These are phyloP conservation scores for Chymomyza caudatula DNA, from an alignment of 2,888 invertebrate species.

Conservation along the genomic window DNA sequence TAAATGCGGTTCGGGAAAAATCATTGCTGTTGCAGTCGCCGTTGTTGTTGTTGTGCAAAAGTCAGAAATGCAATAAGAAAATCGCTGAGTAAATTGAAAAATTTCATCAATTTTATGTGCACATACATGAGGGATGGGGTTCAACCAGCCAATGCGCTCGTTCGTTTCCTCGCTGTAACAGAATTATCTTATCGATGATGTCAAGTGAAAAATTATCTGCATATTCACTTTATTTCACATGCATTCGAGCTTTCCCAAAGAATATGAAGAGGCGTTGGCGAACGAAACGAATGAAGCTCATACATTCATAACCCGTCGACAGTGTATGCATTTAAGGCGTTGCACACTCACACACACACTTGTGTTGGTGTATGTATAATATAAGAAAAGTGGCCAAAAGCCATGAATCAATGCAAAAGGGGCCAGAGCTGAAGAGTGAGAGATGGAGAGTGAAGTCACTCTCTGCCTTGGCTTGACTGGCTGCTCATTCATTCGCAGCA, in stretches of 20 bases:
- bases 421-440: neutral
- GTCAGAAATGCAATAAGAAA: neutral
- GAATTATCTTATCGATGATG: conserved; percentile 57
- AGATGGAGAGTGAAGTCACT: conserved; percentile 22
- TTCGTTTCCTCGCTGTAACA: conserved; percentile 9
- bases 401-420: conserved; percentile 52
- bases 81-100: conserved; percentile 22
- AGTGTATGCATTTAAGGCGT: neutral
- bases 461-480: conserved; percentile 40
- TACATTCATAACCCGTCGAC: neutral
- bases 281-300: neutral
- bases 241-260: neutral
- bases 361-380: neutral
- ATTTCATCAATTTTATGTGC: conserved; percentile 31
- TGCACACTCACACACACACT: neutral
- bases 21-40: neutral
- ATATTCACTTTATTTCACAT: conserved; percentile 36
- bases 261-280: neutral
- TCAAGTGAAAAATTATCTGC: conserved; percentile 61
- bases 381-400: neutral
- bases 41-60: neutral
- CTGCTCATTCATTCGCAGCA: conserved; percentile 49
- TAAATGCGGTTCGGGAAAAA: conserved; percentile 47
- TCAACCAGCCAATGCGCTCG: conserved; percentile 4
- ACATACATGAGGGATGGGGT: neutral